phyloP scores from a whole-genome alignment of 1,140 invertebrate genomes.

The Lepidotrigona ventralis region DNA sequence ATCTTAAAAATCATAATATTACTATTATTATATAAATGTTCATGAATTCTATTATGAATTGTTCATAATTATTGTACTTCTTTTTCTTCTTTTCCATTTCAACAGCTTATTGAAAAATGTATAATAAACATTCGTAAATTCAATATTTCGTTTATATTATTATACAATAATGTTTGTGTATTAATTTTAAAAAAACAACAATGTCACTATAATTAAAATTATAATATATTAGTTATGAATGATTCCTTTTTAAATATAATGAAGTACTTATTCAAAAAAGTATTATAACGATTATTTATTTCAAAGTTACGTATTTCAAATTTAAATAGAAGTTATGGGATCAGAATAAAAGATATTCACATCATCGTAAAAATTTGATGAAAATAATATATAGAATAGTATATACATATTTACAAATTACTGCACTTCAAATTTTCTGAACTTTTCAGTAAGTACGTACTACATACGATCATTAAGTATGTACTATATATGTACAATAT shows the following conservation, averaged over 20 bases:
- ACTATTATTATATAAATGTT: constrained; percentile 19
- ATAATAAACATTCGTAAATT: background rate
- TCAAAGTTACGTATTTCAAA: background rate
- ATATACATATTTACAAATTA: background rate
- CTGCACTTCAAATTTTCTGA: background rate
- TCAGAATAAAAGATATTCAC: background rate
- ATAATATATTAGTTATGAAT: background rate
- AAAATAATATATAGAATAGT: background rate
- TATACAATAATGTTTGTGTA: background rate
- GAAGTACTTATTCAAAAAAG: too few relatives aligned
- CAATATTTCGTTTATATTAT: background rate
- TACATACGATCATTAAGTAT: background rate
- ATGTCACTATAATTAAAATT: background rate
- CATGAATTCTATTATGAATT: too few relatives aligned
- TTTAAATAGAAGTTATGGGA: background rate
- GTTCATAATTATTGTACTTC: background rate
- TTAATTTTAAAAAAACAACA: too few relatives aligned
- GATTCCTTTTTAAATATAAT: too few relatives aligned
- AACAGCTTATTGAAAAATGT: background rate
- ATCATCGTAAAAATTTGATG: background rate
- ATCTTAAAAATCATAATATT: background rate
- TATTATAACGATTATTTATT: background rate
- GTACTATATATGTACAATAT: background rate
- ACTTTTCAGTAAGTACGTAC: background rate
- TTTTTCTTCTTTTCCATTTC: background rate